Evolutionary conservation across 2,113 vertebrate genomes (phyloP), one percentile per base, ranked within the genome.

Genomic region (Papio anubis): DNA sequence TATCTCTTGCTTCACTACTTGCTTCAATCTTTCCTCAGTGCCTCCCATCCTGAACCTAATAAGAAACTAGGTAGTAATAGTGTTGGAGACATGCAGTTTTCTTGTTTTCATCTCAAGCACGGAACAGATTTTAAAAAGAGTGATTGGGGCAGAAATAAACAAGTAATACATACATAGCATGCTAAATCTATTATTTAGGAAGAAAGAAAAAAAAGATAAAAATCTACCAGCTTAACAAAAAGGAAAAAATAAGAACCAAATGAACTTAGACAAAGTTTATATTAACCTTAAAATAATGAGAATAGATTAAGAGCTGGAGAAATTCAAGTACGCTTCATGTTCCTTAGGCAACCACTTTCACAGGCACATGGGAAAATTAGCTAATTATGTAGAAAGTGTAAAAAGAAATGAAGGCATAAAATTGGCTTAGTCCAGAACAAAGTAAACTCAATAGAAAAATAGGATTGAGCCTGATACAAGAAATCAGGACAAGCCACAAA

Each of bases 391-490:
- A 43, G 38, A 48, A 94, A 83, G 72, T 57, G 35, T 45, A 72
- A 94, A 97, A 93, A 25, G 25, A 57, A 80, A 43, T 84, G n/a
- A 75, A 75, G 11, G n/a, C 32, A 75, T 70, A 50, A 85, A 94
- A 88, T 59, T 32, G 17, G 8, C 11, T 79, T 85, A 80, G 55
- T 64, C 32, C 35, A 66, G 52, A 92, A 43, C 35, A 55, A 52
- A 72, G 30, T n/a, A 75, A 90, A 84, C 50, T 30, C 13, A 9
- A 81, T 40, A 96, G 64, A 68, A 8, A 76, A 38, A 38, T 0
- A 84, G 89, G 40, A 94, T 40, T 27, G 32, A 55, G 89, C 18
- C 35, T 45, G 40, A 81, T 10, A 75, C 57, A 40, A n/a, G 57
- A 70, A 96, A 86, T 86, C 66, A 70, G 80, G 48, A 25, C 73